Conservation (phyloP, 2,797 vertebrate species). For the Sebastes nivosus region DNA sequence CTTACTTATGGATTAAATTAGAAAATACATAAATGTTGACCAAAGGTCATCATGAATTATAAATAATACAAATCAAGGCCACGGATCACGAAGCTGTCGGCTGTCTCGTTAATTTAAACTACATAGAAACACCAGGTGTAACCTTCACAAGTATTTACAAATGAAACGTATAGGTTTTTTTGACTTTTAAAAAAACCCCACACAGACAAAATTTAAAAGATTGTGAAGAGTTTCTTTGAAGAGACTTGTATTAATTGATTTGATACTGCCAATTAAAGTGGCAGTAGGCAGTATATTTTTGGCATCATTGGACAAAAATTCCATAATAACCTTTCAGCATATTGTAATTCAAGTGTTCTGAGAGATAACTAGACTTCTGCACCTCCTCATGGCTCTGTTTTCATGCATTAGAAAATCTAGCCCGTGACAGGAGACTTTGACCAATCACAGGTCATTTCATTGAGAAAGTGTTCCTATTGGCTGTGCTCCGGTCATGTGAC, state of each 20-base stretch:
- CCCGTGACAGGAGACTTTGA: too few species aligned
- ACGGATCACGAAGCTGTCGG: neutral
- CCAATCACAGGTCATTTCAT: too few species aligned
- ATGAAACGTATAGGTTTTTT: neutral
- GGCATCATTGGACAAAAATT: too few species aligned
- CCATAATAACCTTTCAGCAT: too few species aligned
- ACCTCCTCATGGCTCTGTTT: too few species aligned
- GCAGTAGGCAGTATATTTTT: too few species aligned
- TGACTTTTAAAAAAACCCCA: too few species aligned
- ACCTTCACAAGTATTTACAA: neutral
- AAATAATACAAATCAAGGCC: slow-evolving; percentile 8
- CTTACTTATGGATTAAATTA: slow-evolving; percentile 1
- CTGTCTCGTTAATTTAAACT: neutral
- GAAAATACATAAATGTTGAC: slow-evolving; percentile 9
- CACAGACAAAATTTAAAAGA: neutral
- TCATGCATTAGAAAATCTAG: accelerated
- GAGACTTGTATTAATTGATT: neutral
- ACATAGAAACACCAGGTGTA: neutral
- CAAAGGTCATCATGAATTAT: slow-evolving; percentile 21
- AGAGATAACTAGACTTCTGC: too few species aligned
- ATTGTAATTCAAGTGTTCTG: too few species aligned
- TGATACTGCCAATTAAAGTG: neutral
- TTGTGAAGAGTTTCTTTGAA: neutral
- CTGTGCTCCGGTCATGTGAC: too few species aligned
- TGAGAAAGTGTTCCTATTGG: too few species aligned